Conservation (phyloP, 2,888 invertebrate genomes). For the Metopia argyrocephala region DNA sequence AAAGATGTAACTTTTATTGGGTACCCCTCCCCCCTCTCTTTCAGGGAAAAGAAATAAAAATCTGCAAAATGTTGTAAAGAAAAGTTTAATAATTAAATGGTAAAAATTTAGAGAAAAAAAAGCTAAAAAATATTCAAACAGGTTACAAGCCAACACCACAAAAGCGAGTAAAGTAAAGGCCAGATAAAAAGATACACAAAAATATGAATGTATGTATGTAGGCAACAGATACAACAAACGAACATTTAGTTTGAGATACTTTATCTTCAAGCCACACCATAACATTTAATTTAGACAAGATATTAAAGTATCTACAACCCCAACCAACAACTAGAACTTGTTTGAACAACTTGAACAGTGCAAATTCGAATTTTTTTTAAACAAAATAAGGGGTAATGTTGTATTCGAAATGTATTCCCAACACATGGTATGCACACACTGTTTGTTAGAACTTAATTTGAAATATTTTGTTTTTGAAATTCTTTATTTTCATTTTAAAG, state of each 20-base stretch:
- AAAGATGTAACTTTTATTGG: conserved; percentile 2
- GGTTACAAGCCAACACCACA: background rate
- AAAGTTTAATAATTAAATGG: background rate
- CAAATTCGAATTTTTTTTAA: conserved; percentile 15
- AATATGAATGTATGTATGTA: background rate
- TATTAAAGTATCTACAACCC: background rate
- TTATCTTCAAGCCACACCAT: background rate
- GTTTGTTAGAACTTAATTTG: background rate
- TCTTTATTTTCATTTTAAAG: conserved; percentile 13
- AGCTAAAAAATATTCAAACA: background rate
- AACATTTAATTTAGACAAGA: too few species aligned
- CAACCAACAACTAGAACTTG: background rate
- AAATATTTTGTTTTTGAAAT: background rate
- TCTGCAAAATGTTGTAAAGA: conserved; percentile 11
- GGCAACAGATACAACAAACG: background rate
- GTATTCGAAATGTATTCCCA: background rate
- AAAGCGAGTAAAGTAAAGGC: background rate
- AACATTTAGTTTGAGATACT: background rate
- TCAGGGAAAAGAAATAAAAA: too few species aligned
- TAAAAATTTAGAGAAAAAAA: background rate
- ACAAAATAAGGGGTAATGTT: conserved; percentile 38
- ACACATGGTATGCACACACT: background rate
- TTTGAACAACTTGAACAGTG: background rate
- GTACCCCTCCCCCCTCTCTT: too few species aligned
- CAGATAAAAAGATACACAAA: background rate